These are phyloP conservation scores for Plebejus melissa DNA, from an alignment of 2,888 invertebrate genomes.

Conservation along the genomic window DNA sequence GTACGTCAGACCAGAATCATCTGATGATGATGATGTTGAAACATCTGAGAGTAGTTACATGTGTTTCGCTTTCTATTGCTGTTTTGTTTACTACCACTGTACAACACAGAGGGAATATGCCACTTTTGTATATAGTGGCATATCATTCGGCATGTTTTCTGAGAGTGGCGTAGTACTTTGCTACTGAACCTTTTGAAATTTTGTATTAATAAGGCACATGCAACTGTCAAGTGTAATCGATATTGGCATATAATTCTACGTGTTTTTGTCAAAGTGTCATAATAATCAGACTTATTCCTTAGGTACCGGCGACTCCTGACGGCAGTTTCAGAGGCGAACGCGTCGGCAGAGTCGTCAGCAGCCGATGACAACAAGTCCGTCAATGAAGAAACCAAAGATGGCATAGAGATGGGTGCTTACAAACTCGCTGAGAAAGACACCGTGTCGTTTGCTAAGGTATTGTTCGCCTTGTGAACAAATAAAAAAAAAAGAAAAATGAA, in stretches of 20 bases:
- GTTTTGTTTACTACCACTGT: too few relatives aligned
- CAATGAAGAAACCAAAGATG: constrained; percentile 56
- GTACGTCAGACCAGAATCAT: constrained; percentile 49
- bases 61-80: too few relatives aligned
- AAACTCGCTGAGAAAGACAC: constrained; percentile 61
- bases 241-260: too few relatives aligned
- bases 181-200: too few relatives aligned
- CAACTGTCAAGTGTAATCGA: too few relatives aligned
- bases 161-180: background rate
- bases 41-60: too few relatives aligned
- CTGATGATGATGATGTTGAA: constrained; percentile 47
- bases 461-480: too few relatives aligned
- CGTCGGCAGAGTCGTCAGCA: constrained; percentile 52
- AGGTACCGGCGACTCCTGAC: constrained; percentile 76
- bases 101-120: background rate
- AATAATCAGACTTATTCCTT: background rate
- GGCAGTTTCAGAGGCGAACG: constrained; percentile 63
- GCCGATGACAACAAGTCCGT: constrained; percentile 52
- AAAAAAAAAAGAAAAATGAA: too few relatives aligned
- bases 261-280: background rate
- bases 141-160: constrained; percentile 1
- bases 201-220: too few relatives aligned
- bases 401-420: constrained; percentile 56
- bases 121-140: background rate
- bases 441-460: constrained; percentile 62